Evolutionary conservation across 1,140 invertebrate species (phyloP), one percentile per base, ranked within the genome.

Genomic region (Drosophila nikananu): DNA sequence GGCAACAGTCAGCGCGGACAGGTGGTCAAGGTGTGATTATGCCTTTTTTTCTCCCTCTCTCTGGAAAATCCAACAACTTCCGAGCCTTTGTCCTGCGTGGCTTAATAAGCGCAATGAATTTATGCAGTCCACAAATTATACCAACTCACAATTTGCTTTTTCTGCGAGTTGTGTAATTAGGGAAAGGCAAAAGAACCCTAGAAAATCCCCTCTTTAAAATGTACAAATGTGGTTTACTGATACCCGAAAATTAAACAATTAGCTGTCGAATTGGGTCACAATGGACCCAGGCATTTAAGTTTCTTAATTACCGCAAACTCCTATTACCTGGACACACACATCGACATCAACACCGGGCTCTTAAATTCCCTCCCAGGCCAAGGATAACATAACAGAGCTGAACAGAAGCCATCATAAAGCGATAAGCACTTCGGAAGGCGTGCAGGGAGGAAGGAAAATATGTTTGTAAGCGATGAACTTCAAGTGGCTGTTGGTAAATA

Each of bases 61-160:
- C 35, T 15, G 54, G 35, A 57, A 39, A 25, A 32, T 41, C 74
- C 39, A 37, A 44, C 48, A 37, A 37, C 46, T 57, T 60, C 51
- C 72, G 7, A 17, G 62, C 59, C 81, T 84, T 87, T 87, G 84
- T 89, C 59, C 80, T 70, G 61, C 67, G 66, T 58, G 68, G 60
- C 68, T 66, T 86, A 81, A 87, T 81, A 87, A 80, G 78, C 78
- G 74, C 71, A 73, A 81, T 84, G 62, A 90, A 84, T 89, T 89
- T 89, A 90, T 83, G 86, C 77, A 63, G 70, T 66, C 52, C 39
- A 59, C 51, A 77, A 67, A 74, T 78, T 63, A 74, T 39, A 42
- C 21, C 42, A 75, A 13, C 63, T 63, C n/a, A 41, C 17, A 55
- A 19, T 1, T 52, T 30, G 49, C 19, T 49, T 57, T 46, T 44